Conservation (phyloP, 2,888 invertebrate genomes). For the Tenthredo mesomela region DNA sequence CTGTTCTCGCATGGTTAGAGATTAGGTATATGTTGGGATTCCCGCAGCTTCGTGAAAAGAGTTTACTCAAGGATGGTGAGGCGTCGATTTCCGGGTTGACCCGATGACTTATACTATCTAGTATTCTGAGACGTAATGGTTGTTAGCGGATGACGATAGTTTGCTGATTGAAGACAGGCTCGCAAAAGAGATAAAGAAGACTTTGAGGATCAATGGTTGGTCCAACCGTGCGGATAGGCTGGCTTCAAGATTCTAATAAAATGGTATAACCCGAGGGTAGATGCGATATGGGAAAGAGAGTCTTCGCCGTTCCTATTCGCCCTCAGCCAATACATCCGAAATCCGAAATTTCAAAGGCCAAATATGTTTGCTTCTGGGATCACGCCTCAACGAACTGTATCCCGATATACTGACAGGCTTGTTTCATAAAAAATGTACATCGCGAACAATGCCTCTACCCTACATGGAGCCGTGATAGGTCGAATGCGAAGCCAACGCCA, state of each 20-base stretch:
- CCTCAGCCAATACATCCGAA: background rate
- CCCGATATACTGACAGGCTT: background rate
- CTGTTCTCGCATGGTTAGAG: background rate
- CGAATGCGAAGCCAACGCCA: background rate
- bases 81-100: background rate
- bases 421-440: background rate
- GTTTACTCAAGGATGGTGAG: background rate
- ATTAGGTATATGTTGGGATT: background rate
- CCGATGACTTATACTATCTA: background rate
- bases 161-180: background rate
- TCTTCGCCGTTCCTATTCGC: background rate
- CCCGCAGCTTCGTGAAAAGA: background rate
- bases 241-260: background rate
- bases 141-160: background rate
- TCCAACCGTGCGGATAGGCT: background rate
- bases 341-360: background rate
- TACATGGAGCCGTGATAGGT: background rate
- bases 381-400: slow-evolving; percentile 9
- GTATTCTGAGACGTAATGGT: background rate
- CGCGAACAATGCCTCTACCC: background rate
- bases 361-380: background rate
- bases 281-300: background rate
- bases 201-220: background rate
- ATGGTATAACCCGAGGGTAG: background rate
- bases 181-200: background rate